Evolutionary conservation across 1,140 invertebrate species (phyloP).

Genomic region (Dreissena polymorpha): DNA sequence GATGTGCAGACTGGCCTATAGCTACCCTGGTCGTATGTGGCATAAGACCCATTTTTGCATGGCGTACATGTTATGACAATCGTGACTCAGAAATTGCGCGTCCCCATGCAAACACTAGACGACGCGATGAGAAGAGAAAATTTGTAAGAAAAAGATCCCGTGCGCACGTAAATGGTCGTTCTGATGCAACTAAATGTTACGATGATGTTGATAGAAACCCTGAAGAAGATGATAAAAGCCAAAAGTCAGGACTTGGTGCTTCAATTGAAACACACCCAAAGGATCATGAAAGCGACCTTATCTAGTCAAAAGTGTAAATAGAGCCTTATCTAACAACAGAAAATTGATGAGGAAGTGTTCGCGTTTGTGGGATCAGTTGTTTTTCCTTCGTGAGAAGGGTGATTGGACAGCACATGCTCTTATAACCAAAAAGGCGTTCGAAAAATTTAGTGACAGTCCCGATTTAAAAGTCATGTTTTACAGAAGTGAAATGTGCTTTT

Average conservation of each 20-base stretch:
- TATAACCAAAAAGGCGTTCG: conserved; percentile 12
- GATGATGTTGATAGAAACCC: not conserved
- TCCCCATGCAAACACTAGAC: too few relatives aligned
- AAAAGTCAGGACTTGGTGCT: not conserved
- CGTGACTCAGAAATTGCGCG: too few relatives aligned
- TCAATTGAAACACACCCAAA: not conserved
- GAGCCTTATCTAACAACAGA: conserved; percentile 12
- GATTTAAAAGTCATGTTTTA: conserved; percentile 30
- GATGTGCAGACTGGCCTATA: too few relatives aligned
- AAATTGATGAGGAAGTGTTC: conserved; percentile 22
- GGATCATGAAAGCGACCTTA: not conserved
- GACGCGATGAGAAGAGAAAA: too few relatives aligned
- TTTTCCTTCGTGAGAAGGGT: conserved; percentile 30
- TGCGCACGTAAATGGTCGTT: too few relatives aligned
- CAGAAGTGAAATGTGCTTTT: conserved; percentile 44
- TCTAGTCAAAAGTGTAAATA: not conserved
- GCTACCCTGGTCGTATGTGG: too few relatives aligned
- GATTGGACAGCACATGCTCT: conserved; percentile 17
- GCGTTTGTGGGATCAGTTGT: conserved; percentile 32
- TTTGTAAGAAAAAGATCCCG: too few relatives aligned
- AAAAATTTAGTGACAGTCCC: conserved; percentile 24
- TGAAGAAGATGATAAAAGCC: not conserved
- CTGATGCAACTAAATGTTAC: too few relatives aligned
- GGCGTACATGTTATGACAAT: too few relatives aligned
- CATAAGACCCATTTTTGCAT: too few relatives aligned